phyloP scores from a whole-genome alignment of 2,888 invertebrate species.

The Drosophila pseudotakahashii region DNA sequence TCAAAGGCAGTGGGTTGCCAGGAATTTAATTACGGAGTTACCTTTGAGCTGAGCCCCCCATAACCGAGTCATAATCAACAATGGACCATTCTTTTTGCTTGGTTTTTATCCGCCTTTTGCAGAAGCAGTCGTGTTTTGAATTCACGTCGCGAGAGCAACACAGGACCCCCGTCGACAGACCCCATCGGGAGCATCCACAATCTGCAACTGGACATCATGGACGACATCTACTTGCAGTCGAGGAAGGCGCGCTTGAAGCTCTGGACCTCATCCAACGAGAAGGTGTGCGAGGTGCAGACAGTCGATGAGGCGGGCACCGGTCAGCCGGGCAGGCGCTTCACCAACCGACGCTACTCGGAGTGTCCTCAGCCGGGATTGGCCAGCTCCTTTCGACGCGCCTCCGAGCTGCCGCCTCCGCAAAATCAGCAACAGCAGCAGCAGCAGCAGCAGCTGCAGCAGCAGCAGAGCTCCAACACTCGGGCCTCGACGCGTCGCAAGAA shows the following conservation, averaged over 20 bases:
- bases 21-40: neutral
- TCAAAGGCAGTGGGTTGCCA: neutral
- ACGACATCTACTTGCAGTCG: conserved; percentile 91
- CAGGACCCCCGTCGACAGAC: conserved; percentile 90
- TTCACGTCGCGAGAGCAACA: conserved; percentile 83
- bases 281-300: conserved; percentile 92
- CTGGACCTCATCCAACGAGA: conserved; percentile 92
- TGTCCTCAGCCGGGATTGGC: conserved; percentile 84
- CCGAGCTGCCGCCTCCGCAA: conserved; percentile 88
- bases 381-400: conserved; percentile 87
- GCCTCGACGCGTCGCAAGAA: conserved; percentile 81
- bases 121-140: conserved; percentile 82
- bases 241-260: conserved; percentile 93
- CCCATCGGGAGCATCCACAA: conserved; percentile 92
- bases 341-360: conserved; percentile 89
- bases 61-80: neutral
- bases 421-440: conserved; percentile 16
- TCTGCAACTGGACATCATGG: conserved; percentile 94
- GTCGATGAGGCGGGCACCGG: conserved; percentile 88
- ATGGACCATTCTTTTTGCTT: neutral
- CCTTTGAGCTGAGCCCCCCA: neutral
- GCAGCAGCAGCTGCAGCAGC: conserved; percentile 4
- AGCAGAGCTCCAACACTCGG: conserved; percentile 52
- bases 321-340: conserved; percentile 86
- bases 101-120: conserved; percentile 1